Evolutionary conservation across 2,797 vertebrate genomes (phyloP), one percentile per base, ranked within the genome.

Genomic region (Heterohyrax brucei): DNA sequence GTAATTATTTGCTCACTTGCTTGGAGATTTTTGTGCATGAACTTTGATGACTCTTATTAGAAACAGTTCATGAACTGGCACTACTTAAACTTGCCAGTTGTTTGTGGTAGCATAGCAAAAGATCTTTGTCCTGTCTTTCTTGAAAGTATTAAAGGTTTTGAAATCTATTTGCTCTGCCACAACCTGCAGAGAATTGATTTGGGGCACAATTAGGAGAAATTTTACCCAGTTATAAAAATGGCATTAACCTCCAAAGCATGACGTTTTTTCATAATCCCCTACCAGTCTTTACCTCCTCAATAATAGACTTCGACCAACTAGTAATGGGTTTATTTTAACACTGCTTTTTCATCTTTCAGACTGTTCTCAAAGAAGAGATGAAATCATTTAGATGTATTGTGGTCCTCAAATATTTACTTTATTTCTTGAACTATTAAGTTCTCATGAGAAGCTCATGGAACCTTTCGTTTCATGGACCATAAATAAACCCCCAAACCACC

Each of bases 401-500:
- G 98, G 82, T 76, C 95, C 86, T 97, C 94, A 97, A 97, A 97
- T 97, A 97, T 97, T 97, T 95, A 96, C 95, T 96, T 93, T 93
- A 97, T 96, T 98, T 94, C 96, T 97, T 96, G 90, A 97, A 97
- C 97, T 98, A 97, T 98, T 98, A 97, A 96, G 94, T 94, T 96
- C 96, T 95, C 97, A 94, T 93, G 86, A 93, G 94, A 98, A 90
- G 56, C 0, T 1, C 94, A 96, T 95, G 97, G 96, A 98, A 96
- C 97, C 89, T 97, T 96, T 95, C 91, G 97, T 98, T 98, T 98
- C 97, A 98, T 97, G 94, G 96, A 93, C 95, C 95, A 97, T 98
- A 98, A 98, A 98, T 97, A 98, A 98, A 95, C 85, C 93, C 95
- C 82, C 96, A 98, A 96, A 97, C 94, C 91, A 97, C 97, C 93